Evolutionary conservation across 2,113 vertebrate species (phyloP).

Genomic region (Microtus richardsoni): DNA sequence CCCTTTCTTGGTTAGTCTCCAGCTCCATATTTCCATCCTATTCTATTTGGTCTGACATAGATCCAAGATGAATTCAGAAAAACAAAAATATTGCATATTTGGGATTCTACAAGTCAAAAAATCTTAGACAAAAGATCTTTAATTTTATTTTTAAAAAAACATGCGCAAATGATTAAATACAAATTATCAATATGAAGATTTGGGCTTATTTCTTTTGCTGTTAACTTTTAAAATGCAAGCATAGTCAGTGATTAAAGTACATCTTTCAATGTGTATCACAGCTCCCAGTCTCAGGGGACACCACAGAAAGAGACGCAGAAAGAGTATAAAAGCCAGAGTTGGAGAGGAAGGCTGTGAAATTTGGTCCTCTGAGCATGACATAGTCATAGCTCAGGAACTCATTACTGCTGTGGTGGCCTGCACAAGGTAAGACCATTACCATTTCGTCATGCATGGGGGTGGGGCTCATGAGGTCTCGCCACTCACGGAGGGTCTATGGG

Average conservation of each 20-base stretch:
- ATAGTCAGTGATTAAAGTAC: not conserved
- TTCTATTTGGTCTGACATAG: not conserved
- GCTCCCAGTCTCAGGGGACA: not conserved
- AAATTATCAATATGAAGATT: not conserved
- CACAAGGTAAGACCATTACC: not conserved
- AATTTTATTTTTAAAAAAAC: constrained; percentile 42
- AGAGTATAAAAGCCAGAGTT: not conserved
- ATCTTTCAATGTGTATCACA: not conserved
- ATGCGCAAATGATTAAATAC: not conserved
- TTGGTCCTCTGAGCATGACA: not conserved
- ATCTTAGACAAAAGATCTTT: not conserved
- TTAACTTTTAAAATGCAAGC: not conserved
- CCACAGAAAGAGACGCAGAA: too few relatives aligned
- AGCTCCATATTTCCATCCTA: not conserved
- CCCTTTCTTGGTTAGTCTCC: not conserved
- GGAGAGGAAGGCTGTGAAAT: not conserved
- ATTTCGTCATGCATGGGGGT: too few relatives aligned
- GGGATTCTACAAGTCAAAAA: not conserved
- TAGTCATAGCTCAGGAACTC: not conserved
- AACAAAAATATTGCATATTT: not conserved
- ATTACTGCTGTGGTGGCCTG: not conserved
- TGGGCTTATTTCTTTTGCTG: not conserved
- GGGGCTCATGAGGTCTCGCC: not conserved
- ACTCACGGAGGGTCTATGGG: too few relatives aligned
- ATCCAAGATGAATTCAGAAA: not conserved